A percentile compares a stretch with the other conserved stretches of the same genome.
These are phyloP conservation scores for Dryadula phaetusa DNA, from an alignment of 2,888 invertebrate species.

Conservation along the genomic window DNA sequence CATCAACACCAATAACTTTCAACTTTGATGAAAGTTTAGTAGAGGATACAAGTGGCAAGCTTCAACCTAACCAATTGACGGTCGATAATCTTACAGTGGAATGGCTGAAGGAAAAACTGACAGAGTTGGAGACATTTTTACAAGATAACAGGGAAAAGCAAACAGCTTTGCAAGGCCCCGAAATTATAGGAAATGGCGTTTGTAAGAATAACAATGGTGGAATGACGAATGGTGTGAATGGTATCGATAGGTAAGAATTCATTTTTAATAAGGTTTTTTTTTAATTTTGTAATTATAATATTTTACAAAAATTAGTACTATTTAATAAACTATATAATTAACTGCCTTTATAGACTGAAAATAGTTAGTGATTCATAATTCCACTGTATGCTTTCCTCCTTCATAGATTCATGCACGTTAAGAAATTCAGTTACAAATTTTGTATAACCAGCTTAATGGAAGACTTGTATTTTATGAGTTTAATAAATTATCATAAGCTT, in stretches of 20 bases:
- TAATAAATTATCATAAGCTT: neutral
- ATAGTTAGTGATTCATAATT: neutral
- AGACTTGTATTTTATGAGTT: neutral
- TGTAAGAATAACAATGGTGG: conserved; percentile 78
- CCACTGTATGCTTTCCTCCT: neutral
- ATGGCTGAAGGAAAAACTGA: conserved; percentile 91
- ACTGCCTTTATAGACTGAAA: no score
- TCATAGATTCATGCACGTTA: no score
- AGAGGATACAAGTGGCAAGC: conserved; percentile 94
- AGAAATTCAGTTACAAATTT: no score
- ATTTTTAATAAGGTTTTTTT: neutral
- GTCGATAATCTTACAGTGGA: conserved; percentile 97
- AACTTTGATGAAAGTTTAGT: conserved; percentile 94
- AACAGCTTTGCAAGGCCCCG: conserved; percentile 82
- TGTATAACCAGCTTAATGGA: no score
- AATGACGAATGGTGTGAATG: conserved; percentile 83
- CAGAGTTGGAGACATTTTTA: conserved; percentile 91
- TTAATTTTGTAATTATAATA: neutral
- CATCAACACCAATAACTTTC: conserved; percentile 90
- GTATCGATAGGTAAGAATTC: conserved; percentile 73
- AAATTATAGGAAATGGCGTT: conserved; percentile 79
- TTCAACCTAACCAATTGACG: conserved; percentile 93
- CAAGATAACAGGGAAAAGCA: conserved; percentile 91
- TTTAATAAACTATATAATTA: no score
- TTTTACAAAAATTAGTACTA: no score